Evolutionary conservation across 1,140 invertebrate species (phyloP), one percentile per base, ranked within the genome.

Genomic region (Neuroterus valhalla): DNA sequence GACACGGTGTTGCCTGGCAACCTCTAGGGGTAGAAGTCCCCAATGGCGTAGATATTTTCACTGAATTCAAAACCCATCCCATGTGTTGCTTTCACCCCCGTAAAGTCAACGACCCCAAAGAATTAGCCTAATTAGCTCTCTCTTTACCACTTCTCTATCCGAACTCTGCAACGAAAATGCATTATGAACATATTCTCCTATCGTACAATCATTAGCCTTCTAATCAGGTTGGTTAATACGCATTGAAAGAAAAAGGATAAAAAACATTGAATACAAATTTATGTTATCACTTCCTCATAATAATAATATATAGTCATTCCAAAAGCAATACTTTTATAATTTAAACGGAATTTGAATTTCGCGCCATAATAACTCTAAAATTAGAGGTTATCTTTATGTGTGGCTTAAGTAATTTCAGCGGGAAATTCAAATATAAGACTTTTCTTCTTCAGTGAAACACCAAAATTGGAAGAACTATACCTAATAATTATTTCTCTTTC

Each of bases 1-100:
- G 88, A 87, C 83, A 78, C 81, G 71, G 79, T 77, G 87, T 88
- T 88, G 88, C 87, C 70, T 81, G 85, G 87, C 87, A 89, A 88
- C 87, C 79, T 86, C 72, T 81, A 81, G 82, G 83, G 84, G 84
- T 86, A 84, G 82, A 84, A 81, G 76, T 84, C 70, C 80, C 85
- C 87, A 87, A 82, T 84, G 86, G 86, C 85, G 86, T 85, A 82
- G 81, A 78, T 84, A 82, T 82, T 85, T 84, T 81, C 82, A 77
- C 80, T 78, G 81, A 88, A 87, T 87, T 87, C 87, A 87, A 62
- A 62, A 62, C 23, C 55, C 23, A 23, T 86, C 78, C 83, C 78
- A 78, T 76, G 70, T 81, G 74, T 75, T 68, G 70, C 74, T 75
- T 69, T 71, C 67, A 45, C 68, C 73, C 12, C 19, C 45, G 2